These are phyloP conservation scores for Lacerta bilineata DNA, from an alignment of 2,797 vertebrate species.

Conservation along the genomic window DNA sequence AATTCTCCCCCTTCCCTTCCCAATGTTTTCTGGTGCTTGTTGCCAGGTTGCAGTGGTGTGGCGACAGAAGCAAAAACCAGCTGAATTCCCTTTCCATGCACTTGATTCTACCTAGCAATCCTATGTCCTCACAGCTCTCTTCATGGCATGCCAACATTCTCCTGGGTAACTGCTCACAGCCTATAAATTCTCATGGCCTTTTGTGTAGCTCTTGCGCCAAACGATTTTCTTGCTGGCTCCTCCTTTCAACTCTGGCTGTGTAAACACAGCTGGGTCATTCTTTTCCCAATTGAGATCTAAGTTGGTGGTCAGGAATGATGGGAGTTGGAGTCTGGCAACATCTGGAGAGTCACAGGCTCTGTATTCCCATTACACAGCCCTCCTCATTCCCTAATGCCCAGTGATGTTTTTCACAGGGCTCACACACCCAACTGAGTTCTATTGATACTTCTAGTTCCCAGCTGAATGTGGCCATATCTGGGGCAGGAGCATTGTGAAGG, in stretches of 20 bases:
- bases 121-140: neutral
- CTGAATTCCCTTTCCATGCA: neutral
- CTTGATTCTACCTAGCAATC: neutral
- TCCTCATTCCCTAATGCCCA: too few species aligned
- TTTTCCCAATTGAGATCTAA: too few species aligned
- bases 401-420: neutral
- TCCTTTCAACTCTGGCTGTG: neutral
- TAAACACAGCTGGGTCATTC: too few species aligned
- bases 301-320: too few species aligned
- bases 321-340: too few species aligned
- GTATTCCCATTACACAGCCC: too few species aligned
- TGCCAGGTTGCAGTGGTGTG: neutral
- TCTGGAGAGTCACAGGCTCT: too few species aligned
- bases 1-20: neutral
- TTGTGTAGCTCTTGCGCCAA: neutral
- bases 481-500: too few species aligned
- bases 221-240: neutral
- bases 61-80: neutral
- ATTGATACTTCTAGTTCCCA: too few species aligned
- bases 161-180: too few species aligned
- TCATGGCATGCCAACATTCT: neutral
- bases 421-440: neutral
- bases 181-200: neutral
- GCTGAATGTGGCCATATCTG: too few species aligned
- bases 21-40: neutral